Evolutionary conservation across 2,888 invertebrate genomes (phyloP).

Genomic region (Amphipoea lucens): DNA sequence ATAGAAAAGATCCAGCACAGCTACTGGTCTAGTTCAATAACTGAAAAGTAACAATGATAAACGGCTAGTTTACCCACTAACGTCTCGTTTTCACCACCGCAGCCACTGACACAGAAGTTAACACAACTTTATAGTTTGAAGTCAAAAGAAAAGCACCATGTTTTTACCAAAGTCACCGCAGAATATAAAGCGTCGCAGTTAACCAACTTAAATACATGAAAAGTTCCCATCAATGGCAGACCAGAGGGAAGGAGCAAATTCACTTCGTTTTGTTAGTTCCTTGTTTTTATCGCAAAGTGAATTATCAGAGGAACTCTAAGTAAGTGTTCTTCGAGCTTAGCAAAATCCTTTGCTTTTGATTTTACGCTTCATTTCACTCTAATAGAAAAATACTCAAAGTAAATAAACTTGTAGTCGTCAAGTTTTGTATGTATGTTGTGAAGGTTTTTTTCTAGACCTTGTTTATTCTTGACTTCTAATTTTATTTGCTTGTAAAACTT

Average conservation of each 20-base stretch:
- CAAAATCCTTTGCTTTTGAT: constrained; percentile 52
- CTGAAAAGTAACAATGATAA: constrained; percentile 14
- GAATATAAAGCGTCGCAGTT: constrained; percentile 15
- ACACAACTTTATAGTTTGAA: constrained; percentile 39
- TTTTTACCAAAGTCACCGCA: constrained; percentile 45
- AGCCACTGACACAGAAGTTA: constrained; percentile 15
- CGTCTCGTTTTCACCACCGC: background rate
- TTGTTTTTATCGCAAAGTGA: constrained; percentile 54
- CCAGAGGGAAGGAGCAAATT: constrained; percentile 30
- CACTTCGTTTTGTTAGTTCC: constrained; percentile 29
- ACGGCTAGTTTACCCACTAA: background rate
- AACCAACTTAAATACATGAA: constrained; percentile 57
- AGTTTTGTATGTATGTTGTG: background rate
- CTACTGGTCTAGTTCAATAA: background rate
- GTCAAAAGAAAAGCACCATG: constrained; percentile 24
- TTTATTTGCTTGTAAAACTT: background rate
- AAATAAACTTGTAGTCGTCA: background rate
- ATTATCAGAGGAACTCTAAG: constrained; percentile 50
- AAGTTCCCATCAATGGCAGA: constrained; percentile 51
- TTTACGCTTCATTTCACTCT: constrained; percentile 51
- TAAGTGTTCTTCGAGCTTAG: constrained; percentile 39
- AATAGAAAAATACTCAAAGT: constrained; percentile 20
- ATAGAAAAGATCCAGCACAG: background rate
- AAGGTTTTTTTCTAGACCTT: background rate
- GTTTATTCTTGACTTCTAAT: background rate